phyloP scores from a whole-genome alignment of 2,797 vertebrate species.

The Cuniculus paca region DNA sequence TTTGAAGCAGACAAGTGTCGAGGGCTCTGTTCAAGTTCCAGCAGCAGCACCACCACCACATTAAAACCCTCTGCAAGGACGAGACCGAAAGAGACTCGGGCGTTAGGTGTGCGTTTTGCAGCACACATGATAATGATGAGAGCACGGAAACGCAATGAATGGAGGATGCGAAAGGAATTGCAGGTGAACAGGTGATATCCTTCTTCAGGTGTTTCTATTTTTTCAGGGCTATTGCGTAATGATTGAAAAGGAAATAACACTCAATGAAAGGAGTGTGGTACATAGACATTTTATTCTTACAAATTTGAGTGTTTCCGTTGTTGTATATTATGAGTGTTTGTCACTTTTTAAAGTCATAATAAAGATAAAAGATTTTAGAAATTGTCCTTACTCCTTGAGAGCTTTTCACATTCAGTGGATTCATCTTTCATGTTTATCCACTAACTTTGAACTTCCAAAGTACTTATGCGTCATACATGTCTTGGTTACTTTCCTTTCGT shows the following conservation, averaged over 20 bases:
- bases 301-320: not conserved
- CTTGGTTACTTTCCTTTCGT: too few relatives aligned
- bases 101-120: not conserved
- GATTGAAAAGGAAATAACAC: constrained; percentile 5
- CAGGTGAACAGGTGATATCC: not conserved
- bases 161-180: not conserved
- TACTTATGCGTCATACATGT: not conserved
- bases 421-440: not conserved
- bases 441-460: not conserved
- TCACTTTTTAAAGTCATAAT: not conserved
- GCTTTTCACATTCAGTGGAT: not conserved
- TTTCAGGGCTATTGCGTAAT: not conserved
- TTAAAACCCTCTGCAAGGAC: not conserved
- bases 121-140: not conserved
- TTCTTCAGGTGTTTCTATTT: not conserved
- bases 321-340: not conserved
- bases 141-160: not conserved
- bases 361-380: not conserved
- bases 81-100: not conserved
- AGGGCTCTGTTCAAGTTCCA: not conserved
- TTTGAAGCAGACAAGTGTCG: constrained; percentile 38
- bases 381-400: not conserved
- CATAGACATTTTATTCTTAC: not conserved
- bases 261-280: not conserved
- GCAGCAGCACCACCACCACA: not conserved